Base-by-base conservation (phyloP, 37 sponge, comb jelly and placozoan species). In the Trichoplax adhaerens region DNA sequence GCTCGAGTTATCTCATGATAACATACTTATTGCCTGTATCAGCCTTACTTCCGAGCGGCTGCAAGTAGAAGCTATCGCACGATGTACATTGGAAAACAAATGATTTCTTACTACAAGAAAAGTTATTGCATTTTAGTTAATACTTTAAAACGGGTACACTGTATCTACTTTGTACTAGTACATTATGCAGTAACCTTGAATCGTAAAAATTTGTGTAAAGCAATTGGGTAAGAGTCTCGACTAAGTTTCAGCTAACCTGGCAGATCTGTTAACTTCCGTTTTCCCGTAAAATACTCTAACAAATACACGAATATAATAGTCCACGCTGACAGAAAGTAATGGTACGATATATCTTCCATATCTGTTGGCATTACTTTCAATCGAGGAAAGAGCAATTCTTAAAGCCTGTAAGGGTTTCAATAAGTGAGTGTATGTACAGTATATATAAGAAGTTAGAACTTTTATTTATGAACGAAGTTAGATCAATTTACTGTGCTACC, bases 261-360 rank as follows among this genome's bases (percentile, higher is more conserved):
- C 65, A 29, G 29, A 29, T 29, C 29, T 29, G 29, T 29, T 29
- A 29, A 48, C 56, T 69, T 57, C 57, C 71, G 57, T 57, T 69
- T 69, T 57, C 59, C 12, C 10, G 55, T 10, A 69, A 48, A 6
- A 57, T 3, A 69, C 57, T 10, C 29, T 10, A 3, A 93, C 87
- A 77, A 93, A 93, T 54, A 89, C 69, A 66, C 94, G 73, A 55
- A 85, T 65, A 67, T 93, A 93, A 76, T 89, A 93, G 69, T 93
- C 94, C 1, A 89, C 68, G 49, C 86, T 87, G 68, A 79, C 82
- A 48, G 84, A 76, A 68, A 93, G 74, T 10, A 93, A 74, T 3
- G 94, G 94, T 0, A 78, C 74, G 56, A 86, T 93, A 75, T 89
- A 89, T 7, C 94, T 74, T 5, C 77, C 58, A 70, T 93, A 93